Conservation (phyloP, 2,888 invertebrate genomes). For the Horisme vitalbata region DNA sequence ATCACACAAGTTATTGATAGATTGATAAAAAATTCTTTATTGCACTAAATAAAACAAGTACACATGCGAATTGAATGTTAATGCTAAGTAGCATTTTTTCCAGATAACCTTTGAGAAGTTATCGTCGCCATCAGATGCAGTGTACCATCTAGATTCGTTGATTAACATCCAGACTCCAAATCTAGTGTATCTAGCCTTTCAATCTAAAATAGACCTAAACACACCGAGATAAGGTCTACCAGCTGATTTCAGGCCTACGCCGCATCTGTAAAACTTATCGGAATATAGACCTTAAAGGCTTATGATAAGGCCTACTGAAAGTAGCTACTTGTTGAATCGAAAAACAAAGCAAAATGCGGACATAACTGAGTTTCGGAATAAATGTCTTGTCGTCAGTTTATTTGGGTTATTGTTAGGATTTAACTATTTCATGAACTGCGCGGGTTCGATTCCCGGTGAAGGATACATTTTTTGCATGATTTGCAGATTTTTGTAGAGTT, state of each 20-base stretch:
- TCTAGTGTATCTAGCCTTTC: neutral
- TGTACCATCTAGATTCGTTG: neutral
- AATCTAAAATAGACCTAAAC: neutral
- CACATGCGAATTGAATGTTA: no score
- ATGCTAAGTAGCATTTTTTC: no score
- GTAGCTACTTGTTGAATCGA: conserved; percentile 20
- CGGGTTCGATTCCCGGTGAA: no score
- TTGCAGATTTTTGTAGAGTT: no score
- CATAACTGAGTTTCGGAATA: conserved; percentile 8
- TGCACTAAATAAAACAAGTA: no score
- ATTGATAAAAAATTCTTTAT: no score
- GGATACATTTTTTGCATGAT: no score
- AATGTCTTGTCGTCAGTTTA: conserved; percentile 13
- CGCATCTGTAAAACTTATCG: neutral
- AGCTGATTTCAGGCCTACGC: conserved; percentile 1
- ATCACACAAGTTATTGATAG: no score
- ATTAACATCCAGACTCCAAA: neutral
- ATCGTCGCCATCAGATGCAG: neutral
- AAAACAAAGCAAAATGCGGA: conserved; percentile 17
- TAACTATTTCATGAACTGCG: no score
- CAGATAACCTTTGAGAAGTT: no score
- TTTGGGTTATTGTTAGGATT: conserved; percentile 8
- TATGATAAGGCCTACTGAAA: conserved; percentile 5
- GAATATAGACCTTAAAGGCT: neutral
- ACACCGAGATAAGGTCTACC: neutral